Conservation (phyloP, 1,140 invertebrate species). For the Hestina assimilis region DNA sequence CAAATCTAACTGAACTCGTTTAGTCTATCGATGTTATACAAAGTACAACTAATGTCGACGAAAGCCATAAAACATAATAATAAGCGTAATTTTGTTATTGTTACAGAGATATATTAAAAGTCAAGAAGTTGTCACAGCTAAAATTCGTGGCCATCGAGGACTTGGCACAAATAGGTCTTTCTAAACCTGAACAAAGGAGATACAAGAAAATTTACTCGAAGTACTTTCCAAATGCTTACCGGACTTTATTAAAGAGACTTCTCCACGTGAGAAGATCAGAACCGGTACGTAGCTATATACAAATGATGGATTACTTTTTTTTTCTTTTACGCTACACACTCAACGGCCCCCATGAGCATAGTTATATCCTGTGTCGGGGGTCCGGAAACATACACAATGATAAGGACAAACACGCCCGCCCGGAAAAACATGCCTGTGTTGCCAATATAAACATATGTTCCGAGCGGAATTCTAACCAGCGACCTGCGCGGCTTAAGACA, state of each 20-base stretch:
- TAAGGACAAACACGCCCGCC: too few species aligned
- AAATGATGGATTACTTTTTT: too few species aligned
- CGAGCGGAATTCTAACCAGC: too few species aligned
- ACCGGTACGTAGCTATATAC: constrained; percentile 61
- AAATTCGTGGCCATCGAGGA: constrained; percentile 98
- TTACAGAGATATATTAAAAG: constrained; percentile 86
- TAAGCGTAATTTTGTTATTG: constrained; percentile 22
- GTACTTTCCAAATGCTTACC: constrained; percentile 94
- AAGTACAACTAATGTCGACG: not conserved
- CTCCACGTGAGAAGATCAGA: constrained; percentile 82
- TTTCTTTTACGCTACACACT: too few species aligned
- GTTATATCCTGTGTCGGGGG: too few species aligned
- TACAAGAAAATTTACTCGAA: constrained; percentile 96
- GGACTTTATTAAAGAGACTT: constrained; percentile 93
- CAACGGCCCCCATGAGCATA: too few species aligned
- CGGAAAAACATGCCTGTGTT: too few species aligned
- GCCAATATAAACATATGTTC: too few species aligned
- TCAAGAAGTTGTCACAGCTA: constrained; percentile 94
- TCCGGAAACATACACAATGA: too few species aligned
- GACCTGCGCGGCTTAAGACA: too few species aligned
- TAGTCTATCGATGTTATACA: not conserved
- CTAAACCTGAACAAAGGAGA: constrained; percentile 95
- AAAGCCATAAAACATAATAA: not conserved
- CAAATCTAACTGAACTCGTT: too few species aligned
- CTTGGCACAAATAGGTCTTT: constrained; percentile 94